Percentiles rank a stretch among this genome's conserved stretches.
phyloP scores from a whole-genome alignment of 1,140 invertebrate genomes.

The Drosophila bipectinata region DNA sequence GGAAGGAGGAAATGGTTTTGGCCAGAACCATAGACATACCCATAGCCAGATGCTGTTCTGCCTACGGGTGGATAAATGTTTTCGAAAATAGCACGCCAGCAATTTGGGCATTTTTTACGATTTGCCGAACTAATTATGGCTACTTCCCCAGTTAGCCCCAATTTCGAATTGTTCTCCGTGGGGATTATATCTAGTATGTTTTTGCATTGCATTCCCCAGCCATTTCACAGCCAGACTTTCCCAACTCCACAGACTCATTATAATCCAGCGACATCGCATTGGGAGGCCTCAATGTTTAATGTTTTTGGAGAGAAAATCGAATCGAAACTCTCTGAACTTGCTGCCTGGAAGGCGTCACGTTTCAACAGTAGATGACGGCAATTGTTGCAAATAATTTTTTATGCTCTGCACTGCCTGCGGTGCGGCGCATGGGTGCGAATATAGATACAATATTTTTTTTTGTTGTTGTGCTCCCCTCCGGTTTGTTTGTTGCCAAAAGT shows the following conservation, averaged over 20 bases:
- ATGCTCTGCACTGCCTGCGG: conserved; percentile 63
- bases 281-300: conserved; percentile 8
- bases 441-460: conserved; percentile 24
- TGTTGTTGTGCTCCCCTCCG: conserved; percentile 1
- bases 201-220: conserved; percentile 26
- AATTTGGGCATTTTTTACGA: conserved; percentile 60
- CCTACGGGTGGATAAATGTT: conserved; percentile 47
- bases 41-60: conserved; percentile 4
- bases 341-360: conserved; percentile 72
- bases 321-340: conserved; percentile 56
- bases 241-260: conserved; percentile 13
- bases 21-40: conserved; percentile 28
- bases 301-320: conserved; percentile 56
- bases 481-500: conserved; percentile 63
- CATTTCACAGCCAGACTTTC: background rate
- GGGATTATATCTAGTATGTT: background rate
- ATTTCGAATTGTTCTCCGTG: conserved; percentile 30
- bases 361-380: conserved; percentile 70
- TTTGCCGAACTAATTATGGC: conserved; percentile 67
- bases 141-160: conserved; percentile 32
- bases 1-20: conserved; percentile 24
- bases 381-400: conserved; percentile 82
- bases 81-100: conserved; percentile 44
- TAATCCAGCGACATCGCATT: conserved; percentile 13
- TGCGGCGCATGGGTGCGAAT: conserved; percentile 47